phyloP scores from a whole-genome alignment of 2,797 vertebrate genomes.

The Bradypus variegatus region DNA sequence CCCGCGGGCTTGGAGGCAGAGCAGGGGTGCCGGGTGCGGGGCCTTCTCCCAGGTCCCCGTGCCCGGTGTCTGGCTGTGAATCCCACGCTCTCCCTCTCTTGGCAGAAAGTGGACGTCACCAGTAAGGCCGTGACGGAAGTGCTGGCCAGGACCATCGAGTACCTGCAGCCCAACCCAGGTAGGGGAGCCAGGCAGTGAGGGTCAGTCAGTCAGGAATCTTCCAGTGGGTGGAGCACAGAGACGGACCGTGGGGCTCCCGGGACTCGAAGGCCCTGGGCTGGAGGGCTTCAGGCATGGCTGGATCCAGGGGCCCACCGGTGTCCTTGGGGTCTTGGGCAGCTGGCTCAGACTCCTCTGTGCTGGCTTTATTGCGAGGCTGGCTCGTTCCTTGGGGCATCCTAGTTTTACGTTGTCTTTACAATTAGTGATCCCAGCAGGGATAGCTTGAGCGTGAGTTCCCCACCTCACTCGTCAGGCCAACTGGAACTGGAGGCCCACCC shows the following conservation, averaged over 20 bases:
- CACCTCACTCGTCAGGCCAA: fast-evolving
- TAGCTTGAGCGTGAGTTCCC: no score
- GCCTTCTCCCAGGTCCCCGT: background rate
- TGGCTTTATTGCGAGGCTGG: background rate
- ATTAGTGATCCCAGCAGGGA: background rate
- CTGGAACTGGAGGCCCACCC: background rate
- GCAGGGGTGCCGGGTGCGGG: background rate
- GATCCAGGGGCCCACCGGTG: background rate
- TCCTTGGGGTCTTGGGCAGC: background rate
- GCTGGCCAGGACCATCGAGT: slow-evolving; percentile 95
- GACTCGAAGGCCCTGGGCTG: background rate
- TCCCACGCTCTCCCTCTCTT: background rate
- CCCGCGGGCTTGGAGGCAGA: background rate
- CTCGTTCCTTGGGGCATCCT: fast-evolving
- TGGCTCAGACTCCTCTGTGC: background rate
- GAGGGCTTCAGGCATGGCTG: background rate
- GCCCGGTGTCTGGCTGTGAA: background rate
- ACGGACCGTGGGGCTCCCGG: background rate
- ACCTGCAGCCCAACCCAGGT: slow-evolving; percentile 99
- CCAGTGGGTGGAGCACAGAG: background rate
- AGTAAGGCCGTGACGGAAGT: slow-evolving; percentile 95
- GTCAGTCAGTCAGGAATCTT: background rate
- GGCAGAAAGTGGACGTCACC: slow-evolving; percentile 96
- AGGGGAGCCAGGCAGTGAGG: slow-evolving; percentile 22
- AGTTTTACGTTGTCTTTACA: background rate